Evolutionary conservation across 2,888 invertebrate genomes (phyloP), one percentile per base, ranked within the genome.

Genomic region (Cryptocephalus primarius): DNA sequence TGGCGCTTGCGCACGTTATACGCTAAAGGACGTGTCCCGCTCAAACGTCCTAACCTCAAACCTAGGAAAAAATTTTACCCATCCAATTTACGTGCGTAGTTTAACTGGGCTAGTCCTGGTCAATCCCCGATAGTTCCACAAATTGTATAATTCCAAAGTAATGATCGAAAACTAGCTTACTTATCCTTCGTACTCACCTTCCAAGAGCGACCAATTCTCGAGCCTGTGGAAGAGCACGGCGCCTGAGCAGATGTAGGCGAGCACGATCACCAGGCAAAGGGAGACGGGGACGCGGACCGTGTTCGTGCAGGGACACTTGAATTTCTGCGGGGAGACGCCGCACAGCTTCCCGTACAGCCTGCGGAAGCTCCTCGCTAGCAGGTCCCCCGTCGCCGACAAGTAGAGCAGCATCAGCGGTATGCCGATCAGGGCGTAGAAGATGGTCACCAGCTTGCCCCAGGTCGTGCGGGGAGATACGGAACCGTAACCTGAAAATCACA

Each of bases 121-220:
- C n/a, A n/a, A n/a, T n/a, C n/a, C n/a, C n/a, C n/a, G n/a, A n/a
- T n/a, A n/a, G n/a, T n/a, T n/a, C n/a, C n/a, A n/a, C n/a, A n/a
- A n/a, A n/a, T n/a, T n/a, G n/a, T n/a, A n/a, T n/a, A n/a, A n/a
- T n/a, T n/a, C n/a, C n/a, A n/a, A n/a, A n/a, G n/a, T n/a, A n/a
- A n/a, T n/a, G n/a, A n/a, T n/a, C n/a, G n/a, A n/a, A n/a, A n/a
- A n/a, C n/a, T n/a, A n/a, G n/a, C n/a, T n/a, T n/a, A n/a, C n/a
- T n/a, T 22, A 22, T 22, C 22, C 22, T 40, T 13, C 10, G 33
- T 32, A 46, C 45, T 46, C 53, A 47, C 93, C 92, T 63, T 94
- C 94, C 44, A 94, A 74, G 38, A 89, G 78, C 49, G 82, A 84
- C 97, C 96, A 97, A 56, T 82, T 81, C 68, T 96, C 96, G 65